Conservation (phyloP, 2,797 vertebrate species). For the Acipenser transmontanus region DNA sequence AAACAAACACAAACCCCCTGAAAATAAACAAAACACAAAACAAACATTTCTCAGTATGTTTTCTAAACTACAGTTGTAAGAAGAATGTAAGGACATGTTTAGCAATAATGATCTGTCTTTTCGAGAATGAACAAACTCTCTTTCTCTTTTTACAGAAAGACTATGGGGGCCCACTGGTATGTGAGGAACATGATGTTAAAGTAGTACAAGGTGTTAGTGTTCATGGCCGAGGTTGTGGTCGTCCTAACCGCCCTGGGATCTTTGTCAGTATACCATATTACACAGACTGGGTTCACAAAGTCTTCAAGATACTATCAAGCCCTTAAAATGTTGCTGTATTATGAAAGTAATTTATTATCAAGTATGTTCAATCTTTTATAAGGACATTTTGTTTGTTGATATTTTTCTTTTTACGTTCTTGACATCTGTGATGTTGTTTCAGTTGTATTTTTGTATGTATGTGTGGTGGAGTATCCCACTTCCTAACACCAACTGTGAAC, state of each 20-base stretch:
- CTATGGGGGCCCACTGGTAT: constrained; percentile 91
- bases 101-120: too few species aligned
- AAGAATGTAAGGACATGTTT: too few species aligned
- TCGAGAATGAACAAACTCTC: too few species aligned
- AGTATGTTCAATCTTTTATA: too few species aligned
- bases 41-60: too few species aligned
- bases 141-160: constrained; percentile 65
- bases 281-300: constrained; percentile 93
- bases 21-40: too few species aligned
- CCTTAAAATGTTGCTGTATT: neutral
- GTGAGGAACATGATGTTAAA: constrained; percentile 81
- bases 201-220: constrained; percentile 89
- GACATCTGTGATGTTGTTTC: constrained; percentile 24
- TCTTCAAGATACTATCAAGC: constrained; percentile 44
- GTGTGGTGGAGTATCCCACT: too few species aligned
- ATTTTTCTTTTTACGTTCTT: neutral
- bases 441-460: constrained; percentile 7
- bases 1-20: too few species aligned
- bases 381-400: too few species aligned
- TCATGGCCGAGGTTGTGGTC: constrained; percentile 86
- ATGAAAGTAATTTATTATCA: neutral
- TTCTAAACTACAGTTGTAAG: too few species aligned
- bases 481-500: too few species aligned
- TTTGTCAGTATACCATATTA: constrained; percentile 94
- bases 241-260: constrained; percentile 83